These are phyloP conservation scores for Sterna hirundo DNA, from an alignment of 2,113 vertebrate species.

Conservation along the genomic window DNA sequence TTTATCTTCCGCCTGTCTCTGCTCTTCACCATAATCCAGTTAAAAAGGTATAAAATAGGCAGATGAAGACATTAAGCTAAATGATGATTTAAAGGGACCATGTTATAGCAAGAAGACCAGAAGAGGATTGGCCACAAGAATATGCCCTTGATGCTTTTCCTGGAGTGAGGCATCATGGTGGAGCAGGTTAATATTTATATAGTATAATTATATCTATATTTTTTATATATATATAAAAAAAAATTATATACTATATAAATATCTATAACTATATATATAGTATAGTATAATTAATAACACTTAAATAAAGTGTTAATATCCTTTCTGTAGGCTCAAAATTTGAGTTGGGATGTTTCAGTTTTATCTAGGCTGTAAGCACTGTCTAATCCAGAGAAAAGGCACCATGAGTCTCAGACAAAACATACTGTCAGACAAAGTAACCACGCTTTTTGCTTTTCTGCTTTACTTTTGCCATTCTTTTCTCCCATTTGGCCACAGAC, in stretches of 20 bases:
- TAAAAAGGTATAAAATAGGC: background rate
- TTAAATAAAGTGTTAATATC: background rate
- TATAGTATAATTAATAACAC: no score
- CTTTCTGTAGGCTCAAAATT: background rate
- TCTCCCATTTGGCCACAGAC: background rate
- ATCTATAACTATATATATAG: no score
- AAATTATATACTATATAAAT: no score
- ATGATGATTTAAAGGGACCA: background rate
- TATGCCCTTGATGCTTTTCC: background rate
- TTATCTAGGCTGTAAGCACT: background rate
- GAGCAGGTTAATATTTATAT: background rate
- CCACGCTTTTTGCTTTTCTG: background rate
- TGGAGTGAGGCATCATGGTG: background rate
- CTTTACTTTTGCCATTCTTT: background rate
- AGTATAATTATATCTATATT: no score
- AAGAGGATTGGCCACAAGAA: background rate
- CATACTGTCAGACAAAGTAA: background rate
- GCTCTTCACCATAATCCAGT: background rate
- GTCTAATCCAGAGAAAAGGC: background rate
- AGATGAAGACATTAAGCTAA: background rate
- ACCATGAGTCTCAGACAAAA: constrained; percentile 8
- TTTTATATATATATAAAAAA: no score
- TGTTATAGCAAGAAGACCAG: background rate
- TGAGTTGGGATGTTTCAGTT: background rate
- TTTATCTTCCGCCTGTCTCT: background rate